Base-by-base conservation (phyloP, 2,113 vertebrate species). In the Phylloscopus trochiloides region DNA sequence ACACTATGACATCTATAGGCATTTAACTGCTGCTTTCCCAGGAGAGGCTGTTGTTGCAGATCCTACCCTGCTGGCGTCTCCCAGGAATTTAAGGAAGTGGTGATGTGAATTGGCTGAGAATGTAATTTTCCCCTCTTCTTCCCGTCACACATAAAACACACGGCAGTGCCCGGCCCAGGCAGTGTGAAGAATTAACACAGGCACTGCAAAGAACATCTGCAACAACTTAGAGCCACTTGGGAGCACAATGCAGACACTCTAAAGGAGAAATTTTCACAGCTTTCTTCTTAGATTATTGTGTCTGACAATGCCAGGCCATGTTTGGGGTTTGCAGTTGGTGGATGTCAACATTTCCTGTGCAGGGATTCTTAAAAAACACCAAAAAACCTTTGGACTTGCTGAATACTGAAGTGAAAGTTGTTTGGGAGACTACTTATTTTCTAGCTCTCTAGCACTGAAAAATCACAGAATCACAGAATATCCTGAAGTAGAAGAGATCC, bases 141-240 rank as follows among this genome's bases (percentile, higher is more conserved):
- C 55, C 26, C 14, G 59, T 55, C 31, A 17, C 22, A 15, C 2
- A 3, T 78, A 45, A 85, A 92, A 47, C 31, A n/a, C 20, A 9
- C 0, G 0, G 28, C 36, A 28, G 12, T 54, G 31, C 5, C 38
- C 2, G 1, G 68, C 25, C 55, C 29, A 40, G 59, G 10, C 14
- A 48, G 31, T 1, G 29, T 20, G 71, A 31, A 11, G n/a, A 25
- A 52, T 78, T 70, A 82, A 59, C 57, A 54, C 10, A 2, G 19
- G 36, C 2, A 1, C 24, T 73, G 76, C 12, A 47, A 61, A 74
- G 34, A 78, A 79, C 32, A 57, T 9, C 62, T 78, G 61, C 36
- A 86, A 6, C 54, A 77, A 4, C 32, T 47, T 7, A 13, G 42
- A 58, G 16, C 36, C 42, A 5, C 32, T 36, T 48, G 32, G 38